Conservation (phyloP, 2,888 invertebrate species). For the Caenorhabditis afra region DNA sequence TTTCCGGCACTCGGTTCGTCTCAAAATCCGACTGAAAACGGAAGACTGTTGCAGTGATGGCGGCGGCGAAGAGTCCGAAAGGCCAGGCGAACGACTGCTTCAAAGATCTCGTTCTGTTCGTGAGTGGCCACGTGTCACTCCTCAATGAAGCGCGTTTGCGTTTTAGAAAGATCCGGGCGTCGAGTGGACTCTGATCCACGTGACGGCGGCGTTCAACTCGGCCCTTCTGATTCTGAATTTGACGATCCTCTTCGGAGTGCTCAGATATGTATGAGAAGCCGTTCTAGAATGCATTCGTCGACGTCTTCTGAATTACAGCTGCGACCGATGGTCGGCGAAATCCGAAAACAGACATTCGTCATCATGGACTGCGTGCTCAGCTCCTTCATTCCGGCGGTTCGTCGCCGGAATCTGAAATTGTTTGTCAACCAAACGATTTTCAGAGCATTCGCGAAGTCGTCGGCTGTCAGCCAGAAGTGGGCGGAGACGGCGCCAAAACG, state of each 20-base stretch:
- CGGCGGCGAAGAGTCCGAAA: not conserved
- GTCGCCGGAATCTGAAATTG: not conserved
- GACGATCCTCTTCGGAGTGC: conserved; percentile 25
- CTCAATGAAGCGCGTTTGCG: not conserved
- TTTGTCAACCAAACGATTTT: too few relatives aligned
- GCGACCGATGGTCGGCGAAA: conserved; percentile 27
- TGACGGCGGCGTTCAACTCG: conserved; percentile 19
- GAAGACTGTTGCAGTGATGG: conserved; percentile 9
- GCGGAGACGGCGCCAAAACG: conserved; percentile 2
- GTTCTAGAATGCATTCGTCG: not conserved
- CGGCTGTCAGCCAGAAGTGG: conserved; percentile 9
- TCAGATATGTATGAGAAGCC: conserved; percentile 17
- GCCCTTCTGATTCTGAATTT: conserved; percentile 38
- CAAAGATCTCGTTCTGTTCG: conserved; percentile 19
- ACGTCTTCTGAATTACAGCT: conserved; percentile 18
- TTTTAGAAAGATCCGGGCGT: conserved; percentile 18
- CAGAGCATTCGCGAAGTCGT: conserved; percentile 27
- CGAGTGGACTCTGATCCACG: conserved; percentile 14
- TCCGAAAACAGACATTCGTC: conserved; percentile 40
- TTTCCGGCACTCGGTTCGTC: conserved; percentile 18
- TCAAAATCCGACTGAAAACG: not conserved
- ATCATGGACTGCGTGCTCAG: conserved; percentile 45
- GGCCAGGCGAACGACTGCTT: conserved; percentile 9
- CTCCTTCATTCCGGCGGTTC: conserved; percentile 37
- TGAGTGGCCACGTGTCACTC: not conserved